Evolutionary conservation across 1,140 invertebrate species (phyloP).

Genomic region (Hyles euphorbiae): DNA sequence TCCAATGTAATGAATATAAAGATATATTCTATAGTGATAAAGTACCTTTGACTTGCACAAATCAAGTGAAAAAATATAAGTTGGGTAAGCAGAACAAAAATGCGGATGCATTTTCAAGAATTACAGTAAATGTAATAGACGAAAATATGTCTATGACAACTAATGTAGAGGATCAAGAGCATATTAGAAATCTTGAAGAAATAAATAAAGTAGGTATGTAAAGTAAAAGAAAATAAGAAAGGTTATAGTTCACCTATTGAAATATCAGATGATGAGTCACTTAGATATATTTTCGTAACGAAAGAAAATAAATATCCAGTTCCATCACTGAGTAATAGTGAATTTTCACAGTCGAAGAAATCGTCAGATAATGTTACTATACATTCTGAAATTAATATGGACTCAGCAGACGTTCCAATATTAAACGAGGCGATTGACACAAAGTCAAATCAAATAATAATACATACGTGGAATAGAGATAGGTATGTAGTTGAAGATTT

Average conservation of each 20-base stretch:
- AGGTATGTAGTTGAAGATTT: slow-evolving; percentile 20
- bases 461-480: slow-evolving; percentile 20
- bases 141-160: slow-evolving; percentile 7
- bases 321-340: background rate
- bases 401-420: slow-evolving; percentile 20
- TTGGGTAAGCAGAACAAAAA: slow-evolving; percentile 13
- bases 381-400: slow-evolving; percentile 17
- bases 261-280: too few species aligned
- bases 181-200: background rate
- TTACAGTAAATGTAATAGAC: slow-evolving; percentile 15
- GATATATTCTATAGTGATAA: slow-evolving; percentile 32
- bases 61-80: slow-evolving; percentile 20
- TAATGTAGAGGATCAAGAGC: background rate
- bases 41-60: slow-evolving; percentile 19
- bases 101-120: slow-evolving; percentile 14
- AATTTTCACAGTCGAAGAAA: slow-evolving; percentile 3
- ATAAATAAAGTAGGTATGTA: background rate
- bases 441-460: slow-evolving; percentile 28
- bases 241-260: too few species aligned
- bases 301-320: too few species aligned
- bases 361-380: slow-evolving; percentile 5
- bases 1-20: slow-evolving; percentile 26
- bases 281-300: too few species aligned
- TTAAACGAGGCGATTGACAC: slow-evolving; percentile 26
- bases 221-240: background rate